Base-by-base conservation (phyloP, 2,113 vertebrate species). In the Erpornis zantholeuca region DNA sequence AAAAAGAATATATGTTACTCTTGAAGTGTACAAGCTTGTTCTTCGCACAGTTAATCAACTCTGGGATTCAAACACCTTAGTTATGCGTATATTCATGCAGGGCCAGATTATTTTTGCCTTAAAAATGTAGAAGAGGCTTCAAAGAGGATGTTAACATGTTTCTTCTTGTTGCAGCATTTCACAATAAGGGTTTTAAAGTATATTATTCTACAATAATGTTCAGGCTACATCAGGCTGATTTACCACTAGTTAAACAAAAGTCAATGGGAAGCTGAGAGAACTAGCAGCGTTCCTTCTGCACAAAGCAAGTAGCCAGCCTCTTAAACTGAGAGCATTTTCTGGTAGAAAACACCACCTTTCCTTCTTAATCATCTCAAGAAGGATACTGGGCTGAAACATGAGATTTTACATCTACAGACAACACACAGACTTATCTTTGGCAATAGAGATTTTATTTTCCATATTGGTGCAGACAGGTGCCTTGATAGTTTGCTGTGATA, bases 291-390 rank as follows among this genome's bases (percentile, higher is more conserved):
- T 90, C 68, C 72, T 95, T 87, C 65, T 65, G 59, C 54, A 84
- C 14, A n/a, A 89, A 83, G 91, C 76, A 87, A 21, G 13, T 20
- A 69, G 59, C 86, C 94, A 94, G 88, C 77, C 91, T 76, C 64
- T 69, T 44, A 86, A 92, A 35, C 16, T 57, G 28, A 73, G 38
- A 90, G 36, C 64, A 89, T 92, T 90, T 85, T 77, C 63, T 52
- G 72, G 76, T n/a, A 91, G 52, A 84, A 84, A 94, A 66, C 38
- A 96, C 77, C 76, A 65, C 4, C 21, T n/a, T 75, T 81, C 31
- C 61, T 87, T 64, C 57, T 80, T 35, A 76, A 81, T 35, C 45
- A 44, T 68, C 89, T 93, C 77, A 96, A 95, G 65, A 92, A 92
- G 65, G n/a, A 91, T 12, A 63, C 31, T 27, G 50, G 40, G 59